Conservation (phyloP, 2,113 vertebrate species). For the Synchiropus splendidus region DNA sequence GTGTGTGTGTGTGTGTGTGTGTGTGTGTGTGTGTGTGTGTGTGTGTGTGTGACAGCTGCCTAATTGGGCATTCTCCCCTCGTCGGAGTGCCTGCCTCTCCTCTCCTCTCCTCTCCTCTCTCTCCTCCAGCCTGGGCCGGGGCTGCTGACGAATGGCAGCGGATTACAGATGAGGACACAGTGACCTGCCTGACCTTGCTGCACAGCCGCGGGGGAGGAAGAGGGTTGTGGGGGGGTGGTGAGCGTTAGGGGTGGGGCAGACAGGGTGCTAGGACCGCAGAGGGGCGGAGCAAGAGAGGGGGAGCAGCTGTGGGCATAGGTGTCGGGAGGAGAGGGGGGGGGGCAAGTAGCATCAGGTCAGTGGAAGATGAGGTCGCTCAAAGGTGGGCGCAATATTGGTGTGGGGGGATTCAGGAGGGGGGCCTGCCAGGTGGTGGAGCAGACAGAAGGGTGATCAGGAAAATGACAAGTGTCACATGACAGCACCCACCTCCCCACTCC, state of each 20-base stretch:
- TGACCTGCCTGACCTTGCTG: slow-evolving; percentile 95
- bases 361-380: slow-evolving; percentile 81
- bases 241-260: slow-evolving; percentile 48
- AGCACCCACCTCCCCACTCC: slow-evolving; percentile 40
- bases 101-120: slow-evolving; percentile 70
- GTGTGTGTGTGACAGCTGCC: slow-evolving; percentile 93
- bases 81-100: slow-evolving; percentile 73
- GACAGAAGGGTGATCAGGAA: slow-evolving; percentile 39
- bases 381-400: slow-evolving; percentile 61
- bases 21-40: slow-evolving; percentile 58
- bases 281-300: slow-evolving; percentile 47
- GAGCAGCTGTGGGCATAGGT: slow-evolving; percentile 52
- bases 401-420: slow-evolving; percentile 50
- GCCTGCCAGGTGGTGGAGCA: slow-evolving; percentile 77
- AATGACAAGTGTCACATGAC: slow-evolving; percentile 91
- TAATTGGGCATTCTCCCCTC: slow-evolving; percentile 99
- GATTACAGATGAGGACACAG: slow-evolving; percentile 98
- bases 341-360: slow-evolving; percentile 75
- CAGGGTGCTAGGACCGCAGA: slow-evolving; percentile 68
- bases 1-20: slow-evolving; percentile 30
- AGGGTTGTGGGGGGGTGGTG: slow-evolving; percentile 22
- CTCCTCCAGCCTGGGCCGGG: slow-evolving; percentile 81
- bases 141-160: slow-evolving; percentile 96
- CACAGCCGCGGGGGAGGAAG: slow-evolving; percentile 66
- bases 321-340: slow-evolving; percentile 22